phyloP scores from a whole-genome alignment of 2,797 vertebrate species.

The Rhynchotus rufescens region DNA sequence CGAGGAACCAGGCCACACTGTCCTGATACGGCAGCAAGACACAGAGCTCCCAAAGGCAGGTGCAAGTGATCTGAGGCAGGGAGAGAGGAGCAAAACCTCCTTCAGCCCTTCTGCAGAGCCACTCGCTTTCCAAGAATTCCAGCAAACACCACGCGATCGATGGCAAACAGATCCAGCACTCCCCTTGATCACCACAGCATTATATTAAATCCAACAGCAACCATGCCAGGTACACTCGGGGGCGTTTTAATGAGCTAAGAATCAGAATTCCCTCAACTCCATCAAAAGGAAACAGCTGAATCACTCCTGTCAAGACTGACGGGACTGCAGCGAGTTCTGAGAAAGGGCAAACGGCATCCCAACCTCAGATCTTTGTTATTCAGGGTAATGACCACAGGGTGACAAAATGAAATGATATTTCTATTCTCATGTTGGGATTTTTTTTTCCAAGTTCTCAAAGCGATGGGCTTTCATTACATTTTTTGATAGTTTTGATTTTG shows the following conservation, averaged over 20 bases:
- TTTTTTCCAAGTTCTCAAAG: constrained; percentile 1
- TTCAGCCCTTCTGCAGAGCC: background rate
- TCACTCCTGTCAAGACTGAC: background rate
- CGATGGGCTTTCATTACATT: background rate
- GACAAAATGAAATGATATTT: background rate
- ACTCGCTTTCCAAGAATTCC: rapidly evolving
- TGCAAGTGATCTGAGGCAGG: rapidly evolving
- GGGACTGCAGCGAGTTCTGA: background rate
- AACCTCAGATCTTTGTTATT: background rate
- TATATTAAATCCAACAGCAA: background rate
- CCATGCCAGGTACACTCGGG: background rate
- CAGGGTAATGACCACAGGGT: background rate
- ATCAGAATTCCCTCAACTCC: background rate
- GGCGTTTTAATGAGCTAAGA: background rate
- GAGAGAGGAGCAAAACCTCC: background rate
- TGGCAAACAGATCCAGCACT: rapidly evolving
- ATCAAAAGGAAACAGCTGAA: background rate
- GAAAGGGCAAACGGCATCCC: background rate
- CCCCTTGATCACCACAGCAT: background rate
- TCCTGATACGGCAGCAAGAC: background rate
- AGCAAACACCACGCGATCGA: rapidly evolving
- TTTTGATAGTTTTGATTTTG: background rate
- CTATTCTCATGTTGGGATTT: background rate
- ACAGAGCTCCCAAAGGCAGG: background rate
- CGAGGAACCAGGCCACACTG: background rate